Percentiles rank a stretch among this genome's conserved stretches.
Conservation (phyloP, 2,888 invertebrate genomes). For the Temnothorax unifasciatus region DNA sequence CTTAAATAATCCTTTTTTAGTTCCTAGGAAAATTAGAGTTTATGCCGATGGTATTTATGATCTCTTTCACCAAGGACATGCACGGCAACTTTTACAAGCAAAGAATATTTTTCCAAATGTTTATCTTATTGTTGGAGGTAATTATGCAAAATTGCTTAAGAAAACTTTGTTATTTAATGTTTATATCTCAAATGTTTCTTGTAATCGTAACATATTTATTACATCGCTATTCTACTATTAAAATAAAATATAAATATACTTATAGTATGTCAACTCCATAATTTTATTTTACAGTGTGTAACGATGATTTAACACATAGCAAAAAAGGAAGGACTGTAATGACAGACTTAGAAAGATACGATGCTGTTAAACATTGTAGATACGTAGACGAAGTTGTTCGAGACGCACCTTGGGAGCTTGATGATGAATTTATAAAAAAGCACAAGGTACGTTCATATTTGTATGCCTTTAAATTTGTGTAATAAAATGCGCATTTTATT, state of each 20-base stretch:
- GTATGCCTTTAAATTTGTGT: slow-evolving; percentile 8
- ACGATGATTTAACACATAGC: slow-evolving; percentile 95
- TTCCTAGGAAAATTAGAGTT: slow-evolving; percentile 94
- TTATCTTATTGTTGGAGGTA: slow-evolving; percentile 98
- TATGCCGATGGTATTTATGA: slow-evolving; percentile 99
- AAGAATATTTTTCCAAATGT: slow-evolving; percentile 98
- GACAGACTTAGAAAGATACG: slow-evolving; percentile 98
- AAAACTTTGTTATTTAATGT: not conserved
- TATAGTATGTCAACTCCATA: not conserved
- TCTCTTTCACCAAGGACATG: slow-evolving; percentile 99
- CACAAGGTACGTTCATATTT: slow-evolving; percentile 90
- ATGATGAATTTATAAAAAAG: slow-evolving; percentile 94
- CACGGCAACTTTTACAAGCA: slow-evolving; percentile 98
- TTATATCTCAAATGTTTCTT: not conserved
- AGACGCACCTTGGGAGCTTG: slow-evolving; percentile 97
- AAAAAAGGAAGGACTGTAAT: slow-evolving; percentile 98
- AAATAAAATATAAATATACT: slow-evolving; percentile 4
- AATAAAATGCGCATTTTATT: not conserved
- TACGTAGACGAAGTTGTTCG: slow-evolving; percentile 99
- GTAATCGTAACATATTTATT: not conserved
- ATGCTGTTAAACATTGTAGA: slow-evolving; percentile 98
- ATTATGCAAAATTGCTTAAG: not conserved
- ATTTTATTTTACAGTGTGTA: slow-evolving; percentile 90
- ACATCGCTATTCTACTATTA: not conserved
- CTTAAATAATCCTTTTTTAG: slow-evolving; percentile 80